Percentiles rank a stretch among this genome's conserved stretches.
These are phyloP conservation scores for Coturnix japonica DNA, from an alignment of 2,113 vertebrate species.

Conservation along the genomic window DNA sequence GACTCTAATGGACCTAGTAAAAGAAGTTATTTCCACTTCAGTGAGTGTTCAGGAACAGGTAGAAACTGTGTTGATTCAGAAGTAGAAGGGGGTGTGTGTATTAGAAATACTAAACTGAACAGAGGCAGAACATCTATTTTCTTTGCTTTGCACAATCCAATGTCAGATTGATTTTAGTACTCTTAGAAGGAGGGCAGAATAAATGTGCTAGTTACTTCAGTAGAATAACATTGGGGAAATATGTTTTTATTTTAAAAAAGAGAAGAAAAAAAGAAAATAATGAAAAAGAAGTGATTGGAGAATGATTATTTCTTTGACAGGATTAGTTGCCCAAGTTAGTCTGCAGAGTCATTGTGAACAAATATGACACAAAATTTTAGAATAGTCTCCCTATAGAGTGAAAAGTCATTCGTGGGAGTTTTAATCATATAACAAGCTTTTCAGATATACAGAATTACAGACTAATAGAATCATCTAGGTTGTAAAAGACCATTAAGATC, in stretches of 20 bases:
- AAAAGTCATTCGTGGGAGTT: not conserved
- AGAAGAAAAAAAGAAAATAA: not conserved
- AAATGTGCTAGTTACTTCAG: not conserved
- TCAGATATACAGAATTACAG: not conserved
- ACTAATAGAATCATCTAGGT: not conserved
- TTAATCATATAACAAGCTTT: not conserved
- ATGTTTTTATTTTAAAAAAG: not conserved
- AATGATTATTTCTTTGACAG: not conserved
- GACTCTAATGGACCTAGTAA: conserved; percentile 63
- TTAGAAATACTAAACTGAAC: not conserved
- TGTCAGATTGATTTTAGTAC: not conserved
- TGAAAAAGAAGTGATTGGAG: not conserved
- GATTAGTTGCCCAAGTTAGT: not conserved
- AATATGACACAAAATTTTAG: not conserved
- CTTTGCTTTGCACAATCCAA: conserved; percentile 1
- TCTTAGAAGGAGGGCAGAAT: not conserved
- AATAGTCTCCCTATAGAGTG: not conserved
- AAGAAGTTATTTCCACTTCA: conserved; percentile 53
- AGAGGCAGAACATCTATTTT: conserved; percentile 11
- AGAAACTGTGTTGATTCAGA: conserved; percentile 19
- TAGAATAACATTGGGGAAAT: not conserved
- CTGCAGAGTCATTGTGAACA: not conserved
- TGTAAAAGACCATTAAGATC: not conserved
- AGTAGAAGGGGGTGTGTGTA: not conserved
- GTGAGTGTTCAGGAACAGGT: conserved; percentile 37